Evolutionary conservation across 2,888 invertebrate genomes (phyloP).

Genomic region (Cheilosia vulpina): DNA sequence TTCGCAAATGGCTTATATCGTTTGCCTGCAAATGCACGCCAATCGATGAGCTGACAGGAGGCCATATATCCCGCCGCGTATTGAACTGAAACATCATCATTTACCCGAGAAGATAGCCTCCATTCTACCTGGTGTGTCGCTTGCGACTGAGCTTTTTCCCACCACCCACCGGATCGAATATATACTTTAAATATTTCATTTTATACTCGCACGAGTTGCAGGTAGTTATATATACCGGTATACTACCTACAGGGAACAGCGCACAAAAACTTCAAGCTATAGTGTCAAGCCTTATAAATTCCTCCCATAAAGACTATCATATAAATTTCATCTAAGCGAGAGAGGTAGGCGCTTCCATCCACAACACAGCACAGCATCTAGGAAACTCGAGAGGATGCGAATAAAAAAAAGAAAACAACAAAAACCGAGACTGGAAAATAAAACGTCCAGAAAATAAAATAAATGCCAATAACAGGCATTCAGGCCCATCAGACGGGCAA

Average conservation of each 20-base stretch:
- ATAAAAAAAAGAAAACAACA: not conserved
- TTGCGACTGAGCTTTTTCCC: conserved; percentile 15
- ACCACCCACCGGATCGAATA: conserved; percentile 20
- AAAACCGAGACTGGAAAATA: conserved; percentile 38
- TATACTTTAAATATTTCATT: conserved; percentile 67
- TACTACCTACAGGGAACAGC: not conserved
- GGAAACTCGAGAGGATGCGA: not conserved
- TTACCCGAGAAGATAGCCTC: conserved; percentile 57
- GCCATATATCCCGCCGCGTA: conserved; percentile 59
- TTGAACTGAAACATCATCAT: conserved; percentile 69
- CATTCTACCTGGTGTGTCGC: conserved; percentile 29
- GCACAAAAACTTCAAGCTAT: conserved; percentile 33
- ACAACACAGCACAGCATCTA: not conserved
- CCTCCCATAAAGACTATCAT: conserved; percentile 59
- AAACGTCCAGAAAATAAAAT: conserved; percentile 69
- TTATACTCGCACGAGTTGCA: conserved; percentile 26
- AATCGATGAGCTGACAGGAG: conserved; percentile 63
- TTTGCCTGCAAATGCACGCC: conserved; percentile 53
- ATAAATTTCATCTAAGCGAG: conserved; percentile 70
- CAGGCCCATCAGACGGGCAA: conserved; percentile 56
- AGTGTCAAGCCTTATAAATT: conserved; percentile 70
- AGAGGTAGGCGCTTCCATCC: conserved; percentile 1
- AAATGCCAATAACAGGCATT: conserved; percentile 71
- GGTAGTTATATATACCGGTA: not conserved
- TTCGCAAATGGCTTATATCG: conserved; percentile 30